Evolutionary conservation across 2,888 invertebrate species (phyloP), one percentile per base, ranked within the genome.

Genomic region (Drosophila cognata): DNA sequence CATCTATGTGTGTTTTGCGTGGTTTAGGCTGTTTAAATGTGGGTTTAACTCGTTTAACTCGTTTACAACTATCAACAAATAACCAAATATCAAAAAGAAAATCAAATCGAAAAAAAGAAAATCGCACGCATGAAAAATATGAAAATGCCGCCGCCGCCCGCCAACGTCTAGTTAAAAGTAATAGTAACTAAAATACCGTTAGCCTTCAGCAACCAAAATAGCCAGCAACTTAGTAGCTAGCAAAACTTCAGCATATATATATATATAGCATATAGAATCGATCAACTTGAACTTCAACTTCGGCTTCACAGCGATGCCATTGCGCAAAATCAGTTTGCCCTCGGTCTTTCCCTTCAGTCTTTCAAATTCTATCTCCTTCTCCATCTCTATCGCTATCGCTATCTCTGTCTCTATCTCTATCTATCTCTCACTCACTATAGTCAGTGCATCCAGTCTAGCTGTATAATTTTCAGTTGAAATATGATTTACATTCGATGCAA

Each of bases 1-100:
- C 92, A 91, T 92, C 92, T 88, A 90, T 91, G 87, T 92, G 92
- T 92, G 92, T 92, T 85, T 92, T 92, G 92, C 92, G 92, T 92
- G 91, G 92, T 92, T 92, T 92, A 92, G 92, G 92, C 92, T 92
- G 92, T 92, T 81, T 92, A 72, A 86, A 83, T 83, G 86, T 88
- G 90, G 91, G 90, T 81, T 81, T 79, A 69, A 68, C 71, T 70
- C 73, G 60, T 71, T 81, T 76, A 25, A 75, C 79, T 56, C 76
- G 74, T 57, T 60, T 52, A 56, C 65, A 66, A 56, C 50, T 33
- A 60, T 46, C 50, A 50, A 66, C 28, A 52, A 58, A 68, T 59
- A 72, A 71, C 63, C 11, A 33, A 31, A 35, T 18, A 28, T 38
- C 53, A 16, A 61, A 46, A 68, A 60, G 51, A 16, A 43, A 62